Evolutionary conservation across 2,888 invertebrate genomes (phyloP).

Genomic region (Xiphydria camelus): DNA sequence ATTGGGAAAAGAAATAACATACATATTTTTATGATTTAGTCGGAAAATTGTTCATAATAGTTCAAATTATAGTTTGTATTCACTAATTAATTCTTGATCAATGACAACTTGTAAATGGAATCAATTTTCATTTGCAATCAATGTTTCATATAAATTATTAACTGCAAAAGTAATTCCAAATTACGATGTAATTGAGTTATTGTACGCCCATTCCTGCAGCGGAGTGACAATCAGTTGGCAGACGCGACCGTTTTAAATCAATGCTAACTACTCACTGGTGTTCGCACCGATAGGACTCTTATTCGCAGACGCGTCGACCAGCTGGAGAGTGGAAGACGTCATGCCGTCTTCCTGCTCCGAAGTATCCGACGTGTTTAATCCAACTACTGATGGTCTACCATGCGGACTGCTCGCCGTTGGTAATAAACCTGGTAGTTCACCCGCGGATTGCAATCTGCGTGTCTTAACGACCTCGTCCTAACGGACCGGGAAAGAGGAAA

Average conservation of each 20-base stretch:
- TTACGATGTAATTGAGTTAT: background rate
- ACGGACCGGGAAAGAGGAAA: too few species aligned
- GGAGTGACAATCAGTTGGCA: too few species aligned
- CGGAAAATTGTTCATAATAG: too few species aligned
- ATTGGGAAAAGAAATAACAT: too few species aligned
- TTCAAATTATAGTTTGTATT: too few species aligned
- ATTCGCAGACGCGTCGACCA: slow-evolving; percentile 38
- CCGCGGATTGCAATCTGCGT: slow-evolving; percentile 46
- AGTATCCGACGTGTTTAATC: slow-evolving; percentile 39
- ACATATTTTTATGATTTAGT: too few species aligned
- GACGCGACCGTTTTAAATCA: background rate
- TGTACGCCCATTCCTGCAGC: too few species aligned
- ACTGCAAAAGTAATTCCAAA: background rate
- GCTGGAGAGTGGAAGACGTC: slow-evolving; percentile 29
- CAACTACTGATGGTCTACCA: slow-evolving; percentile 45
- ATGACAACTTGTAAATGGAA: too few species aligned
- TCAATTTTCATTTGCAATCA: too few species aligned
- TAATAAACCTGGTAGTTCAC: slow-evolving; percentile 39
- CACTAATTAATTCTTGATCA: too few species aligned
- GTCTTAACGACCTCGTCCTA: slow-evolving; percentile 45
- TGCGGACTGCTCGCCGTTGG: slow-evolving; percentile 41
- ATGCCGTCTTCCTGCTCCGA: slow-evolving; percentile 46
- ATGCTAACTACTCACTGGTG: slow-evolving; percentile 34
- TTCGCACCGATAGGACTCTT: slow-evolving; percentile 46
- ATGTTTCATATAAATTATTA: too few species aligned